Conservation (phyloP, 2,113 vertebrate species). For the Tachycineta bicolor region DNA sequence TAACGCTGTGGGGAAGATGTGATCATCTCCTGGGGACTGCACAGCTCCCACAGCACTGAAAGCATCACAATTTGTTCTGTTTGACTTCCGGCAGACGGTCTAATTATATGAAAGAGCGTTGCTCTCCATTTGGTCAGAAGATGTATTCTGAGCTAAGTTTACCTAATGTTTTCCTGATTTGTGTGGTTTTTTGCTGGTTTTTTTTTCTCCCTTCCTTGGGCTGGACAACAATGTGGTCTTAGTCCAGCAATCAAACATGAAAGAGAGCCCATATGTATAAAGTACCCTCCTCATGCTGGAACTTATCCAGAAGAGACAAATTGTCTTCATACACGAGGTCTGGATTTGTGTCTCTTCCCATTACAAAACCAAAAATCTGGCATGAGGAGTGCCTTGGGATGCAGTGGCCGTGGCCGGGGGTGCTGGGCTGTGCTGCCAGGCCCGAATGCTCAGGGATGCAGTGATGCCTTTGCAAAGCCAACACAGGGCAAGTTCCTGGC, state of each 20-base stretch:
- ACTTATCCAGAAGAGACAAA: neutral
- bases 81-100: constrained; percentile 74
- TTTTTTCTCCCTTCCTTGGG: neutral
- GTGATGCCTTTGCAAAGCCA: neutral
- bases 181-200: constrained; percentile 6
- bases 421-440: neutral
- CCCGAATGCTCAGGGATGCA: neutral
- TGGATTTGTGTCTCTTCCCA: neutral
- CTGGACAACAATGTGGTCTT: constrained; percentile 38
- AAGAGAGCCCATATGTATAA: constrained; percentile 12
- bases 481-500: accelerated
- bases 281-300: constrained; percentile 12
- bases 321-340: neutral
- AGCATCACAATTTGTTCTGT: constrained; percentile 77
- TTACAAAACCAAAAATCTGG: neutral
- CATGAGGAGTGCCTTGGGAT: neutral
- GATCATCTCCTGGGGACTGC: constrained; percentile 48
- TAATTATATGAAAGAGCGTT: constrained; percentile 77
- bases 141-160: constrained; percentile 77
- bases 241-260: constrained; percentile 55
- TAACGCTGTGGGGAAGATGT: neutral
- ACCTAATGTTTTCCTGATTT: constrained; percentile 53
- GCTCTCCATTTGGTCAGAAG: constrained; percentile 65
- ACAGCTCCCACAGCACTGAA: constrained; percentile 71
- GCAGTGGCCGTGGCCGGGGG: neutral